Evolutionary conservation across 2,888 invertebrate species (phyloP).

Genomic region (Agriopis leucophaearia): DNA sequence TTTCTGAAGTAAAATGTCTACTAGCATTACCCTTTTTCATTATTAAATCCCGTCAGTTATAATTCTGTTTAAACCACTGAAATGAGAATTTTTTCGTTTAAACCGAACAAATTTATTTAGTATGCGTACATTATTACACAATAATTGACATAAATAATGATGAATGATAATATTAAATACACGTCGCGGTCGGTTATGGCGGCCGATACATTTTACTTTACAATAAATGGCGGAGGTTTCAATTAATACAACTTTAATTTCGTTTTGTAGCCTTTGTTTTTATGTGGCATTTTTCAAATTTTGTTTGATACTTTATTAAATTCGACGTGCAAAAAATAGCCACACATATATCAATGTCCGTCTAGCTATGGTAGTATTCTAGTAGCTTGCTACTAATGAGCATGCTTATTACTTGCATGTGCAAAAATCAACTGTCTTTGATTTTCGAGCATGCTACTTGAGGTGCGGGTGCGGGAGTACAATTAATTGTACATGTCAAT

Average conservation of each 20-base stretch:
- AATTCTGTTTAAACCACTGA: too few relatives aligned
- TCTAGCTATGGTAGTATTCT: too few relatives aligned
- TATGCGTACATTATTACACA: conserved; percentile 37
- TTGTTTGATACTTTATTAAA: not conserved
- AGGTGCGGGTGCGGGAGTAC: too few relatives aligned
- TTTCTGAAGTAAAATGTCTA: not conserved
- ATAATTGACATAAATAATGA: conserved; percentile 50
- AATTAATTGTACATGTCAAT: too few relatives aligned
- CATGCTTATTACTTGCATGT: too few relatives aligned
- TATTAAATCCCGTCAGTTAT: conserved; percentile 5
- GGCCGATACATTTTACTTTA: conserved; percentile 42
- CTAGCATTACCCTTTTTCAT: not conserved
- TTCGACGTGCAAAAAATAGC: not conserved
- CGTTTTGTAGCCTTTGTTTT: conserved; percentile 44
- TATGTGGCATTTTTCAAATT: not conserved
- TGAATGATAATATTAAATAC: conserved; percentile 45
- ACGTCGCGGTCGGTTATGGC: conserved; percentile 40
- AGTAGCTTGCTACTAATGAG: too few relatives aligned
- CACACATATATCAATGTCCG: too few relatives aligned
- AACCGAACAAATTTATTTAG: conserved; percentile 40
- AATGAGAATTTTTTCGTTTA: too few relatives aligned
- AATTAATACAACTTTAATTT: conserved; percentile 50
- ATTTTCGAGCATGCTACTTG: too few relatives aligned
- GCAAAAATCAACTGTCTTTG: too few relatives aligned
- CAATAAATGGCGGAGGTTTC: conserved; percentile 41